Percentiles rank a stretch among this genome's conserved stretches.
Evolutionary conservation across 2,888 invertebrate genomes (phyloP).

Genomic region (Girardia tigrina): DNA sequence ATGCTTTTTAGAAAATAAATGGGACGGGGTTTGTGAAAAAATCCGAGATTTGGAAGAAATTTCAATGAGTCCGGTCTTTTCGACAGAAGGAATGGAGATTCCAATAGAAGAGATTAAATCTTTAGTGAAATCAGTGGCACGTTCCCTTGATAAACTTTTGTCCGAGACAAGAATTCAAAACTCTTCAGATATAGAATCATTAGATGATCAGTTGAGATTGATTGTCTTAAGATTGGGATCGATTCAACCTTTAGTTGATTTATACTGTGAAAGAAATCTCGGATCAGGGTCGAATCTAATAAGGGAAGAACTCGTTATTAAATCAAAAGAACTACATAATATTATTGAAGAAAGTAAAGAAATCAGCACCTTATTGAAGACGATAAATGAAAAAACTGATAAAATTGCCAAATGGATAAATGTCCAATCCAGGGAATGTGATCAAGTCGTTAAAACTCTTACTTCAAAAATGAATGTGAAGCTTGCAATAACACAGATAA

Average conservation of each 20-base stretch:
- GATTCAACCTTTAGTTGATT: background rate
- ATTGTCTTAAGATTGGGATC: background rate
- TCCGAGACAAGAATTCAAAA: background rate
- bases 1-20: slow-evolving; percentile 14
- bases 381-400: background rate
- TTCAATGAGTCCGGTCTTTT: background rate
- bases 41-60: slow-evolving; percentile 8
- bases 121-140: background rate
- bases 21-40: background rate
- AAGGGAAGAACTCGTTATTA: background rate
- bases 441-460: background rate
- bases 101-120: background rate
- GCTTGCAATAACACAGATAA: background rate
- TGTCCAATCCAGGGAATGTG: background rate
- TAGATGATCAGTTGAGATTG: background rate
- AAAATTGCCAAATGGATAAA: background rate
- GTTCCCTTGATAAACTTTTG: background rate
- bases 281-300: background rate
- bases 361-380: background rate
- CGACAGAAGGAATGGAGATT: background rate
- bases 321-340: background rate
- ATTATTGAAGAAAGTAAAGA: slow-evolving; percentile 6
- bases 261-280: background rate
- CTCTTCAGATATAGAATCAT: background rate
- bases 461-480: background rate